Conservation (phyloP, 2,888 invertebrate species). For the Acrobasis consociella region DNA sequence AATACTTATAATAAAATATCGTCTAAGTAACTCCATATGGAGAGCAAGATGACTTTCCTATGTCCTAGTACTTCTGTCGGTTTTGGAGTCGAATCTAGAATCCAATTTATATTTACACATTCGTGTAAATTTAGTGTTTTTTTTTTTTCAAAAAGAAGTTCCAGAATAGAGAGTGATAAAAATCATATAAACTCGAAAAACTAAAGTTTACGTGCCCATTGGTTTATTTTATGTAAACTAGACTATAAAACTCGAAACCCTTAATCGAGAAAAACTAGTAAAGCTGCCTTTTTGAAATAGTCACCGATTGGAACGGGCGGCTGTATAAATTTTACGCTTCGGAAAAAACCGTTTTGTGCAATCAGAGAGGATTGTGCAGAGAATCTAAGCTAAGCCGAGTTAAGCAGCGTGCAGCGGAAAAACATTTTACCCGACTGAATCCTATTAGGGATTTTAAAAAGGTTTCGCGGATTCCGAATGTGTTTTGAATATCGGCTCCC, state of each 20-base stretch:
- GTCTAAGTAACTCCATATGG: too few relatives aligned
- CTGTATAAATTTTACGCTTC: constrained; percentile 64
- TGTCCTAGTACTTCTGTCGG: too few relatives aligned
- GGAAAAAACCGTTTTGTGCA: constrained; percentile 68
- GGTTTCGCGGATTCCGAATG: constrained; percentile 36
- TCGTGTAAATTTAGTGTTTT: too few relatives aligned
- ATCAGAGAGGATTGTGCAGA: constrained; percentile 70
- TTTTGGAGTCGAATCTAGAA: too few relatives aligned
- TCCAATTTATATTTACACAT: too few relatives aligned
- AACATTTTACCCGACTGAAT: constrained; percentile 52
- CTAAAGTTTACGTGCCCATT: constrained; percentile 3
- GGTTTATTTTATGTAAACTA: not conserved
- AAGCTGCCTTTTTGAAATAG: constrained; percentile 30
- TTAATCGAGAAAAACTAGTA: constrained; percentile 29
- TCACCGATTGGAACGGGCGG: constrained; percentile 43
- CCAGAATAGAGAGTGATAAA: not conserved
- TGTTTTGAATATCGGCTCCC: constrained; percentile 19
- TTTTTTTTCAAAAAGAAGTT: not conserved
- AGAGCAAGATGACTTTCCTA: too few relatives aligned
- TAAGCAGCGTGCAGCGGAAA: constrained; percentile 53
- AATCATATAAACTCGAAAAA: not conserved
- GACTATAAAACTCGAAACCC: constrained; percentile 31
- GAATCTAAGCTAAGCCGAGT: constrained; percentile 62
- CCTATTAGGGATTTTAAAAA: constrained; percentile 55
- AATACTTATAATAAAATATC: too few relatives aligned